These are phyloP conservation scores for Eulemur albifrons DNA, from an alignment of 2,797 vertebrate genomes.

Conservation along the genomic window DNA sequence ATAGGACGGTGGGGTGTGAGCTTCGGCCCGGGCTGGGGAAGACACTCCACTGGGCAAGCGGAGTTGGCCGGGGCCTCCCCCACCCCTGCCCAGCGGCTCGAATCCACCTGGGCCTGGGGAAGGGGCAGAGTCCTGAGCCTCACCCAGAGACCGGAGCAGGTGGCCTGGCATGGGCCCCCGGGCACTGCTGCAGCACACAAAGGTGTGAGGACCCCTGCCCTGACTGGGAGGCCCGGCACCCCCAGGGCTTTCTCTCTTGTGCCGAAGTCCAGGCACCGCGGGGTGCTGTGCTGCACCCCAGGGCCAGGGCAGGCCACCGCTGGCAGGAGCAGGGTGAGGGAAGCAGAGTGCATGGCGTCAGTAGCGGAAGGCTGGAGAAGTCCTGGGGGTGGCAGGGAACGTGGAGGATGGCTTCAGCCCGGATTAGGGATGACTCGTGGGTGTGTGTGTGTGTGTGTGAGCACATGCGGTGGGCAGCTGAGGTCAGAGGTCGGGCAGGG, in stretches of 20 bases:
- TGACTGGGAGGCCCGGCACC: rapidly evolving
- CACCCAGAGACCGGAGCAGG: not conserved
- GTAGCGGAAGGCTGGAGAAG: not conserved
- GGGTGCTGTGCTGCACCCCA: not conserved
- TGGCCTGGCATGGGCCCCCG: not conserved
- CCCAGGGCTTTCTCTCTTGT: not conserved
- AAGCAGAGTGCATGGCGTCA: not conserved
- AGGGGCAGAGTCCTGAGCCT: not conserved
- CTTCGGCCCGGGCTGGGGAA: not conserved
- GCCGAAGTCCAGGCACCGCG: rapidly evolving
- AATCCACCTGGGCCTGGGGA: too few species aligned
- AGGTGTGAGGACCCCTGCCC: not conserved
- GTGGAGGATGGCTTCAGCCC: not conserved
- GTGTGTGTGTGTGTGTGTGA: too few species aligned
- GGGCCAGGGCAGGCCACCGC: rapidly evolving
- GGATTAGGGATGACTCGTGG: not conserved
- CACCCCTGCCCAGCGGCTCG: not conserved
- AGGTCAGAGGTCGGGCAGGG: not conserved
- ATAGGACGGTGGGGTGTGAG: not conserved
- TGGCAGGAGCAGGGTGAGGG: not conserved
- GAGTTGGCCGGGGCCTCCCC: not conserved
- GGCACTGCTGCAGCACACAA: not conserved
- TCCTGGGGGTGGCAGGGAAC: too few species aligned
- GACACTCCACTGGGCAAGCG: rapidly evolving
- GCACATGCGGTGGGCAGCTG: rapidly evolving